Evolutionary conservation across 2,113 vertebrate genomes (phyloP).

Genomic region (Cyanoliseus patagonus): DNA sequence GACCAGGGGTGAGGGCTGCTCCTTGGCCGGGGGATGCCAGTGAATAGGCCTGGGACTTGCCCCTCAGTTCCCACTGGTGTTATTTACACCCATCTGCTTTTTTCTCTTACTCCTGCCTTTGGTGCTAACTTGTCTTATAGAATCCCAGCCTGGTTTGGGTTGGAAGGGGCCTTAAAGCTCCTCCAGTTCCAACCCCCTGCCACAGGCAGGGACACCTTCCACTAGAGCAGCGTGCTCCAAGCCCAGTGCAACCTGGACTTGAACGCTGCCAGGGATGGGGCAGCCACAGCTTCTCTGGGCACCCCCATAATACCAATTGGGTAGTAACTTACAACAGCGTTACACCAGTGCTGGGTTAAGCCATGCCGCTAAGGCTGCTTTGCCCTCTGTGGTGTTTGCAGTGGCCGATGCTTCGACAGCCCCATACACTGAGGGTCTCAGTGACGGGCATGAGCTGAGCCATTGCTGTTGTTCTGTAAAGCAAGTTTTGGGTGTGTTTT

Average conservation of each 20-base stretch:
- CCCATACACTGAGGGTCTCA: not conserved
- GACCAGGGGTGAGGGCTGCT: not conserved
- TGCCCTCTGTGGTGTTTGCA: not conserved
- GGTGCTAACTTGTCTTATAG: not conserved
- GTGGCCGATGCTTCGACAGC: not conserved
- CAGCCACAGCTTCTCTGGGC: not conserved
- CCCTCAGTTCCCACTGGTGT: not conserved
- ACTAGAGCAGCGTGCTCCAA: not conserved
- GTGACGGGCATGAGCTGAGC: not conserved
- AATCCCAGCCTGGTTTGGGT: not conserved
- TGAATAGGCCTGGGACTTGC: not conserved
- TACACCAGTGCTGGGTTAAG: too few relatives aligned
- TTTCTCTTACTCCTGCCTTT: not conserved
- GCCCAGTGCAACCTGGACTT: not conserved
- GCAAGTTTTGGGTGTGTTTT: not conserved
- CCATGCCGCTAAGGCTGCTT: fast-evolving
- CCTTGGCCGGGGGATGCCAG: fast-evolving
- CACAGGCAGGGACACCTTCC: not conserved
- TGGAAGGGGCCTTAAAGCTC: not conserved
- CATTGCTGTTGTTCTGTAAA: not conserved
- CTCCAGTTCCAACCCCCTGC: not conserved
- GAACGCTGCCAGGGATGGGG: not conserved
- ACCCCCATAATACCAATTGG: fast-evolving
- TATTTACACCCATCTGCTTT: not conserved
- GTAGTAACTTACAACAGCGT: not conserved